Evolutionary conservation across 2,113 vertebrate genomes (phyloP), one percentile per base, ranked within the genome.

Genomic region (Larimichthys polyactis): DNA sequence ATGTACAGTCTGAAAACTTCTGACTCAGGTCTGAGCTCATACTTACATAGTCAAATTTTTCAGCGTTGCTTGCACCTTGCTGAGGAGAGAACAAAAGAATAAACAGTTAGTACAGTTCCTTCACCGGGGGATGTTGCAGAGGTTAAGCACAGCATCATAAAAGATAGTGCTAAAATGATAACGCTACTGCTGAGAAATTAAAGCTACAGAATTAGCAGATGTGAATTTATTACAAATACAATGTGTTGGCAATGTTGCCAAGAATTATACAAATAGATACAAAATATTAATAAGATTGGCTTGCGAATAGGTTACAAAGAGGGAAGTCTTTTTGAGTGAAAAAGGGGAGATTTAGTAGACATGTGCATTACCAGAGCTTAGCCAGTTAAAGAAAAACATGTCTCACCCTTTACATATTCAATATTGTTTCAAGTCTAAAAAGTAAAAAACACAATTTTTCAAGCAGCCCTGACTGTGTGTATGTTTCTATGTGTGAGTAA

Each of bases 31-130:
- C 22, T 7, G 15, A 11, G 0, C 14, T 85, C 4, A 68, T 83
- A 99, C 98, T 99, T 93, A 99, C 98, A 79, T 99, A 99, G 92
- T 99, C 98, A 96, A 99, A 99, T 85, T 97, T 99, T 84, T 99
- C 98, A 32, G 98, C 98, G n/a, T 97, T 99, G 94, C 97, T 94
- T 87, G 94, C 96, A 94, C 95, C 96, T 95, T 98, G 98, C 98
- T 99, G 96, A 92, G 40, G 75, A 84, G 64, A 79, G 48, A 79
- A 77, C 7, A 83, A 17, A 83, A 82, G 49, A 73, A 69, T 1
- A 32, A 27, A 20, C 52, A 2, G 51, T 92, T 78, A 87, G 71
- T 12, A 17, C 20, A 1, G 48, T 43, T 75, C 27, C 48, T 63
- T 66, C 40, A 76, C 5, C 4, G 1, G 27, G 54, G n/a, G 20